Conservation (phyloP, 2,797 vertebrate genomes). For the Amphiprion clarkii region DNA sequence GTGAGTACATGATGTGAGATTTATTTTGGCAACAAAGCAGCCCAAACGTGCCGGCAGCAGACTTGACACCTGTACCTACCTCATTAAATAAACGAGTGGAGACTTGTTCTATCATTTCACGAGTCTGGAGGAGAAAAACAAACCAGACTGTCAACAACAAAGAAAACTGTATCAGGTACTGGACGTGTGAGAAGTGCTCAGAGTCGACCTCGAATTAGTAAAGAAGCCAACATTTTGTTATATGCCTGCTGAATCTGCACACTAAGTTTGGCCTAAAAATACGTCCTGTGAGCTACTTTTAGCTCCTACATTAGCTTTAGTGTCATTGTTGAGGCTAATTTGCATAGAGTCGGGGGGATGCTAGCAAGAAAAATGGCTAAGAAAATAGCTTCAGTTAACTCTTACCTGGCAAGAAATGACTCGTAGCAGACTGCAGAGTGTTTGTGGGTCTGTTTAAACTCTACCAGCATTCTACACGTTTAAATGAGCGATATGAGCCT, state of each 20-base stretch:
- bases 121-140: slow-evolving; percentile 17
- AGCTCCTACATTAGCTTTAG: neutral
- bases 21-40: neutral
- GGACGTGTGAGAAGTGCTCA: neutral
- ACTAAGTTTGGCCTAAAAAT: neutral
- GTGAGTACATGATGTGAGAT: neutral
- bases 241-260: too few relatives aligned
- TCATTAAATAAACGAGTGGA: neutral
- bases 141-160: neutral
- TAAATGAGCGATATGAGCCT: neutral
- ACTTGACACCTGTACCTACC: slow-evolving; percentile 15
- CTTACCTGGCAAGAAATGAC: slow-evolving; percentile 35
- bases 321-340: slow-evolving; percentile 17
- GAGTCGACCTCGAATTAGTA: too few relatives aligned
- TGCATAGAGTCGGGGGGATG: slow-evolving; percentile 23
- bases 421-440: neutral
- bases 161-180: neutral
- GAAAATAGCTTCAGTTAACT: neutral
- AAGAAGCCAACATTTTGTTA: neutral
- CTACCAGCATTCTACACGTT: slow-evolving; percentile 14
- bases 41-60: neutral
- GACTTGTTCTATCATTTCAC: slow-evolving; percentile 16
- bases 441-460: neutral
- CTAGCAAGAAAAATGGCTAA: slow-evolving; percentile 31
- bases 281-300: neutral